Base-by-base conservation (phyloP, 92 coral and sea anemone genomes). In the Zoanthus sansibaricus region DNA sequence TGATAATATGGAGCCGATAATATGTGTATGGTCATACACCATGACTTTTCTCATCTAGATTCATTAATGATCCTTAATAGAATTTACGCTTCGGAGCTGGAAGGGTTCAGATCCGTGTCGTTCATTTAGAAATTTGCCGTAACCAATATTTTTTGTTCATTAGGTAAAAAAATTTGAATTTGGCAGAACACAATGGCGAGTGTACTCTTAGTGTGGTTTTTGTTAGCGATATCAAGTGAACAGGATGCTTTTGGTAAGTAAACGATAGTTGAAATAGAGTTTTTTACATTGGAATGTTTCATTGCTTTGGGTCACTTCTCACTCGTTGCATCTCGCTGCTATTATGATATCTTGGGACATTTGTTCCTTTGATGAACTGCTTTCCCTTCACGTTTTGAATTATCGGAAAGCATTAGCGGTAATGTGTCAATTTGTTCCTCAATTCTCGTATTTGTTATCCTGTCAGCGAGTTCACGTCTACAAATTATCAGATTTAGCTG, bases 21-120 rank as follows among this genome's bases (percentile, higher is more conserved):
- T 80, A 11, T 52, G 42, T 6, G 15, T 75, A 21, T 9, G 62
- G 49, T 21, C 52, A 44, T 30, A n/a, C 52, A 32, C 37, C 48
- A 52, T 54, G 47, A 76, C 58, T 31, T 49, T 44, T 54, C 67
- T 64, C 8, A 79, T 66, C 62, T 68, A 45, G 14, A 58, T 78
- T 78, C 61, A 78, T 78, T 78, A 59, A 78, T 37, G 72, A 78
- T 42, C 37, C 56, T 78, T 78, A 32, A 45, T 30, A 52, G 55
- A 80, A 74, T 31, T 18, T 45, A 59, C 10, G 7, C 51, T 47
- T 48, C 67, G 33, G 48, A 62, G 25, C 59, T 66, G 73, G 21
- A 66, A 62, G 10, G 21, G 3, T 17, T 62, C 25, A 17, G 30
- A n/a, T 62, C 10, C 9, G 71, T 15, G 51, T 71, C 54, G 66